Evolutionary conservation across 1,140 invertebrate genomes (phyloP), one percentile per base, ranked within the genome.

Genomic region (Pararge aegeria): DNA sequence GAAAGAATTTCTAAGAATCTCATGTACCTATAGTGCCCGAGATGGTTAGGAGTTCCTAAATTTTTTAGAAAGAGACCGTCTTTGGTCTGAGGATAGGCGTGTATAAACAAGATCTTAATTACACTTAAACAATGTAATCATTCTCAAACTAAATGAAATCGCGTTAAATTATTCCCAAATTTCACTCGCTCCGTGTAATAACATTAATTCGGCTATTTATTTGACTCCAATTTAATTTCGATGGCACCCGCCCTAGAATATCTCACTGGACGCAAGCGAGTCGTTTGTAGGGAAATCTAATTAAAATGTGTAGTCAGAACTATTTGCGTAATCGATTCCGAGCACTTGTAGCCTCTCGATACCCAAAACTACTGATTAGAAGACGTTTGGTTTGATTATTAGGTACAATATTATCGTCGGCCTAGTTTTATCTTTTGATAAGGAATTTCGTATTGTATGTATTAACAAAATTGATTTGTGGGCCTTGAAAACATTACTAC

Each of bases 151-250:
- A 34, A 34, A 34, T 34, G 7, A 34, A 34, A 34, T 34, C 10
- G 5, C 27, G 5, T 34, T 34, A 34, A 34, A 34, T 24, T 24
- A 24, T 24, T 24, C 24, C 7, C 24, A 24, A 24, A 24, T 24
- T 37, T 48, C 34, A 5, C 30, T 13, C 20, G 20, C 29, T 21
- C 29, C 34, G 21, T 57, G 46, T 57, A 57, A 50, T 57, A 50
- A 57, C 55, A 27, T 24, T n/a, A n/a, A n/a, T 38, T 30, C 55
- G 7, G 30, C 19, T 57, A 57, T 57, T 57, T 57, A 57, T 57
- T 57, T 57, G 55, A 50, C 46, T 57, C 55, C 46, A 57, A 57
- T 57, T 57, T 57, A 57, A 57, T 57, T 57, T 57, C 46, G 37
- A 40, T 50, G 16, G 38, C 38, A 42, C 46, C 20, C 16, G 42